These are phyloP conservation scores for Cryptus viduatorius DNA, from an alignment of 2,888 invertebrate species.

Conservation along the genomic window DNA sequence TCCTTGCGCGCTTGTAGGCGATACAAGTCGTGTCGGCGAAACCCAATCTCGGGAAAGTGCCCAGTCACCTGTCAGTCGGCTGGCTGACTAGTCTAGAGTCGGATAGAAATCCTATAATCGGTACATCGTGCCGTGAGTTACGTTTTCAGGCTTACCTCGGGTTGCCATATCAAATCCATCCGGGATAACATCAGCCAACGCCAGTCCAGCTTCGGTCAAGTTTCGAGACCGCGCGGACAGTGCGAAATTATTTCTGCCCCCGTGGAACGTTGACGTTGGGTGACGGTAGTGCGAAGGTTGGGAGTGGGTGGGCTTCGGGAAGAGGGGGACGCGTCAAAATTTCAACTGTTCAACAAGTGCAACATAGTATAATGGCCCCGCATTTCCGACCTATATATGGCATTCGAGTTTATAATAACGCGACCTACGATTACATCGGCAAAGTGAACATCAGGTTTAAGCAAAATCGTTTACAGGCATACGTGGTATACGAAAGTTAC, in stretches of 20 bases:
- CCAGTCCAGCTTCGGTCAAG: slow-evolving; percentile 8
- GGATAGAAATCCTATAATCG: slow-evolving; percentile 49
- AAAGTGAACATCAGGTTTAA: not conserved
- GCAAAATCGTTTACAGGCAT: not conserved
- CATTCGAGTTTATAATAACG: slow-evolving; percentile 17
- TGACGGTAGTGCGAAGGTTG: no score
- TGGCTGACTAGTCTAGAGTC: not conserved
- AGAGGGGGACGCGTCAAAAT: not conserved
- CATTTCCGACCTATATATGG: not conserved
- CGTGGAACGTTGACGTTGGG: slow-evolving; percentile 11
- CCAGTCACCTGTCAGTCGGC: slow-evolving; percentile 36
- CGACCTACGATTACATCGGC: not conserved
- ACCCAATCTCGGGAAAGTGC: slow-evolving; percentile 6
- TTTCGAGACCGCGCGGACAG: not conserved
- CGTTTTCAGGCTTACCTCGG: slow-evolving; percentile 43
- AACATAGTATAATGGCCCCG: not conserved
- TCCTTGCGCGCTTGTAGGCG: not conserved
- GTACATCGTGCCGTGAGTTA: slow-evolving; percentile 47
- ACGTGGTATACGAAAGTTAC: not conserved
- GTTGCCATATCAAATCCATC: slow-evolving; percentile 18
- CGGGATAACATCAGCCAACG: not conserved
- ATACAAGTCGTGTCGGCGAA: not conserved
- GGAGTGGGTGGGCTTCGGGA: not conserved
- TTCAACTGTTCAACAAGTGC: slow-evolving; percentile 35
- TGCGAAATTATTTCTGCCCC: slow-evolving; percentile 21